These are phyloP conservation scores for Diplolepis rosae DNA, from an alignment of 2,888 invertebrate genomes.

Conservation along the genomic window DNA sequence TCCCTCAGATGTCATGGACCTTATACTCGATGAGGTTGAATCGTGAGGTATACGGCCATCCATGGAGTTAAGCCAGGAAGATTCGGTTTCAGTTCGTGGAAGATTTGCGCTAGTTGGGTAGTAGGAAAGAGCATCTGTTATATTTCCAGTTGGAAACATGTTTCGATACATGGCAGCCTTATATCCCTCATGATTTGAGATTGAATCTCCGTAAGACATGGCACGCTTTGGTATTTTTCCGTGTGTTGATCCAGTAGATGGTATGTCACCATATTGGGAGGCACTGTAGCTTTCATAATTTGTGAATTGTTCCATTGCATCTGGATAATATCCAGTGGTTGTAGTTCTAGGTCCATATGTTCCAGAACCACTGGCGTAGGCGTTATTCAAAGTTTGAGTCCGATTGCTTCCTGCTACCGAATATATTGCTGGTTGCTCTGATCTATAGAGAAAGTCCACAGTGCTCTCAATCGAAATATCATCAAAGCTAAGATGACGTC, in stretches of 20 bases:
- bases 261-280: slow-evolving; percentile 70
- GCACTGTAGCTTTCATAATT: slow-evolving; percentile 72
- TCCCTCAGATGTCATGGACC: slow-evolving; percentile 66
- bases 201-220: slow-evolving; percentile 74
- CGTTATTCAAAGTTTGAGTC: slow-evolving; percentile 83
- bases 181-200: slow-evolving; percentile 80
- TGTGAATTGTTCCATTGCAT: slow-evolving; percentile 79
- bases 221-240: slow-evolving; percentile 59
- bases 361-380: slow-evolving; percentile 82
- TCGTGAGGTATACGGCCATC: slow-evolving; percentile 76
- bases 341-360: slow-evolving; percentile 78
- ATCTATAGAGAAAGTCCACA: slow-evolving; percentile 74
- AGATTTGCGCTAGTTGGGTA: slow-evolving; percentile 83
- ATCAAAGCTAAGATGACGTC: slow-evolving; percentile 61
- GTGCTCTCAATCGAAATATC: slow-evolving; percentile 61
- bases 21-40: slow-evolving; percentile 76
- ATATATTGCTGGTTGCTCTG: slow-evolving; percentile 81
- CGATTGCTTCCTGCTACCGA: slow-evolving; percentile 84
- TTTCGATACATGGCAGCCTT: slow-evolving; percentile 80
- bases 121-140: slow-evolving; percentile 88
- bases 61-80: slow-evolving; percentile 78
- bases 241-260: slow-evolving; percentile 67
- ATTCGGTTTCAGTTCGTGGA: slow-evolving; percentile 77
- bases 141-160: slow-evolving; percentile 81
- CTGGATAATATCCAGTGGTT: slow-evolving; percentile 77